A percentile compares a stretch with the other conserved stretches of the same genome.
Conservation (phyloP, 2,113 vertebrate species). For the Heterotis niloticus region DNA sequence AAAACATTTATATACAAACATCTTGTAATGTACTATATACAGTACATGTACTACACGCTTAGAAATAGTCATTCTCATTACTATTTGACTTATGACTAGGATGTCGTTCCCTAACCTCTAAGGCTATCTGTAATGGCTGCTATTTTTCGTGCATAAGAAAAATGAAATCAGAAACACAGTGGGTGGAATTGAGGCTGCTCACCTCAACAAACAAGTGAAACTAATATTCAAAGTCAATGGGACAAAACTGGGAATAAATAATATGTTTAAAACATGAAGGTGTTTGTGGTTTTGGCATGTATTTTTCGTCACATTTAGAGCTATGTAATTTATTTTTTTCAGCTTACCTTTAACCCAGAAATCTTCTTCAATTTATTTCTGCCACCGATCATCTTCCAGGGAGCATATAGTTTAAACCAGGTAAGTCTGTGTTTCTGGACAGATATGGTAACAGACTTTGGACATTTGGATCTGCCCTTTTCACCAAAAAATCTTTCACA, state of each 20-base stretch:
- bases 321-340: constrained; percentile 51
- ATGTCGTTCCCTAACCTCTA: too few relatives aligned
- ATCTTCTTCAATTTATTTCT: constrained; percentile 85
- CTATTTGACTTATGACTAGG: too few relatives aligned
- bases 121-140: too few relatives aligned
- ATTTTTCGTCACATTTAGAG: constrained; percentile 24
- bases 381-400: constrained; percentile 80
- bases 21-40: too few relatives aligned
- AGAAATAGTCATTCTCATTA: too few relatives aligned
- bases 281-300: background rate
- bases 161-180: too few relatives aligned
- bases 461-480: background rate
- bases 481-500: background rate
- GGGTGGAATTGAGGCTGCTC: background rate
- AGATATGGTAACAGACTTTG: background rate
- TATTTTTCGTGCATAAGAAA: too few relatives aligned
- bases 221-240: background rate
- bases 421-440: constrained; percentile 49
- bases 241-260: background rate
- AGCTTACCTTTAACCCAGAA: constrained; percentile 83
- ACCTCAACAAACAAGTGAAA: background rate
- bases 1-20: too few relatives aligned
- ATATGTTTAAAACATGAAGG: background rate
- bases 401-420: constrained; percentile 82
- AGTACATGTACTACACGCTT: background rate